phyloP scores from a whole-genome alignment of 2,797 vertebrate genomes.

The Takifugu ocellatus region DNA sequence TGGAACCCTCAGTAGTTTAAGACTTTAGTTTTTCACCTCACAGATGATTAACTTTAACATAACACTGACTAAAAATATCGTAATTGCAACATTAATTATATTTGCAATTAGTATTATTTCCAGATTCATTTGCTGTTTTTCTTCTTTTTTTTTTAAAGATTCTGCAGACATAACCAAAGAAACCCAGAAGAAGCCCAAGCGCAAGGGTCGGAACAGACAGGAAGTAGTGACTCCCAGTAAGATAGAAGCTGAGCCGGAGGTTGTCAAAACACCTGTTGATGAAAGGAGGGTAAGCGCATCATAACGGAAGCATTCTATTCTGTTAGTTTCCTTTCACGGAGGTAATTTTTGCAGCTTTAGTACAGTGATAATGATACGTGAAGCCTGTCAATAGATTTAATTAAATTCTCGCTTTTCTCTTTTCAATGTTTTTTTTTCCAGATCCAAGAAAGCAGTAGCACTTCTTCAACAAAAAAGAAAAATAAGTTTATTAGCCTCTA shows the following conservation, averaged over 20 bases:
- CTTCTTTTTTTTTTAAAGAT: conserved; percentile 53
- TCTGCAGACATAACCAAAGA: conserved; percentile 75
- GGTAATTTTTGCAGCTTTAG: not conserved
- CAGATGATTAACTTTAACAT: too few species aligned
- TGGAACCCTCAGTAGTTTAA: too few species aligned
- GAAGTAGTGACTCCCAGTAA: conserved; percentile 69
- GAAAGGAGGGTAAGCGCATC: conserved; percentile 81
- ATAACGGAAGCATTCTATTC: not conserved
- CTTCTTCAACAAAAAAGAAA: conserved; percentile 85
- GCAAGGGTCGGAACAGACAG: conserved; percentile 92
- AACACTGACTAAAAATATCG: too few species aligned
- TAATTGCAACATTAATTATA: too few species aligned
- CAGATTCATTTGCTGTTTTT: not conserved
- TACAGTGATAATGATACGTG: not conserved
- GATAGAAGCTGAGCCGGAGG: conserved; percentile 68
- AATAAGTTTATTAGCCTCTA: conserved; percentile 89
- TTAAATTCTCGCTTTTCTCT: not conserved
- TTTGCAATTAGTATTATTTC: not conserved
- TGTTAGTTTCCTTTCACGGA: not conserved
- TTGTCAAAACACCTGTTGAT: conserved; percentile 93
- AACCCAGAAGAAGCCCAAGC: conserved; percentile 82
- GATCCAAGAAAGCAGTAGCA: conserved; percentile 79
- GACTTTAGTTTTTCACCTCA: too few species aligned
- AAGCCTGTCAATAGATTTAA: too few species aligned
- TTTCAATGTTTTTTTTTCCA: conserved; percentile 38